phyloP scores from a whole-genome alignment of 1,140 invertebrate genomes.

The fruit fly (Drosophila melanogaster) region Release_6_plus_ISO1_MT NC_004354.4:21230501-21231000 shows the following conservation, averaged over 20 bases:
- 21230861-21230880: constrained; percentile 15
- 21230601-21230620: constrained; percentile 82
- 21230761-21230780: constrained; percentile 30
- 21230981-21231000: constrained; percentile 26
- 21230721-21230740: constrained; percentile 79
- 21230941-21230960: constrained; percentile 58
- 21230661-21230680: constrained; percentile 74
- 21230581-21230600: constrained; percentile 79
- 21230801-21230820: constrained; percentile 61
- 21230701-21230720: constrained; percentile 14
- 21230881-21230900: background rate
- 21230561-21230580: constrained; percentile 80
- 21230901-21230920: background rate
- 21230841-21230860: constrained; percentile 58
- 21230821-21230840: constrained; percentile 77
- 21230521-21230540: constrained; percentile 4
- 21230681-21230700: background rate
- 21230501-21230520: constrained; percentile 2
- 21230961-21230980: constrained; percentile 55
- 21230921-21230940: constrained; percentile 47
- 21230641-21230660: constrained; percentile 41
- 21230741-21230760: constrained; percentile 53
- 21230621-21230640: constrained; percentile 64
- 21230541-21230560: constrained; percentile 71
- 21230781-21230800: constrained; percentile 73